A percentile compares a stretch with the other conserved stretches of the same genome.
Evolutionary conservation across 2,888 invertebrate genomes (phyloP).

Genomic region (Heliconius cydno): DNA sequence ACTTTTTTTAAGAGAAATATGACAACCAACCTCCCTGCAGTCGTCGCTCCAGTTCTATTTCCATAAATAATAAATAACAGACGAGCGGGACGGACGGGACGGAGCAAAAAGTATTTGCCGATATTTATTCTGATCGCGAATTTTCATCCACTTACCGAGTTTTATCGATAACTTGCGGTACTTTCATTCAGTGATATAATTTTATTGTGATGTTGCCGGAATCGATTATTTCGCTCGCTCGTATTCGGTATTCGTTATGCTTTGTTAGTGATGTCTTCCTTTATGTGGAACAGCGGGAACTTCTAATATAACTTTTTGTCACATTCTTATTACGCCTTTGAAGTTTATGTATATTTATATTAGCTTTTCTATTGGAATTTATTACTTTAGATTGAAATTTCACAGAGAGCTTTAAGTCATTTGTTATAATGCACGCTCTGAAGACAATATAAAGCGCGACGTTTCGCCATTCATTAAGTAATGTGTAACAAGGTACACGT

Average conservation of each 20-base stretch:
- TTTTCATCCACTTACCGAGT: conserved; percentile 77
- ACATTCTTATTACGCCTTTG: conserved; percentile 11
- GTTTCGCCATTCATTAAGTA: too few relatives aligned
- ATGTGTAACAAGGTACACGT: too few relatives aligned
- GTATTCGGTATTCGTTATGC: conserved; percentile 35
- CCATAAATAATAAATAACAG: conserved; percentile 82
- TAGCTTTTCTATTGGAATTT: too few relatives aligned
- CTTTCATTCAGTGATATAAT: conserved; percentile 45
- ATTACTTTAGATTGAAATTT: background rate
- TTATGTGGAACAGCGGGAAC: conserved; percentile 42
- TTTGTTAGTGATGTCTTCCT: conserved; percentile 43
- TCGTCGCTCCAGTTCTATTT: conserved; percentile 78
- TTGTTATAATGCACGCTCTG: too few relatives aligned
- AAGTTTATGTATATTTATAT: background rate
- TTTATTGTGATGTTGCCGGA: conserved; percentile 53
- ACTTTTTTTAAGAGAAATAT: conserved; percentile 82
- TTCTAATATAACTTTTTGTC: conserved; percentile 39
- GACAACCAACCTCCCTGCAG: conserved; percentile 68
- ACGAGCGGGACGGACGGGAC: conserved; percentile 60
- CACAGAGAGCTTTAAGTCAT: too few relatives aligned
- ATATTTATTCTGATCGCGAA: conserved; percentile 78
- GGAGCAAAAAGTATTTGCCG: conserved; percentile 73
- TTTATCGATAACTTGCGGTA: conserved; percentile 52
- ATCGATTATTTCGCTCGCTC: conserved; percentile 49
- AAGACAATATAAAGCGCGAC: too few relatives aligned